Evolutionary conservation across 2,113 vertebrate genomes (phyloP).

Genomic region (Octodon degus): DNA sequence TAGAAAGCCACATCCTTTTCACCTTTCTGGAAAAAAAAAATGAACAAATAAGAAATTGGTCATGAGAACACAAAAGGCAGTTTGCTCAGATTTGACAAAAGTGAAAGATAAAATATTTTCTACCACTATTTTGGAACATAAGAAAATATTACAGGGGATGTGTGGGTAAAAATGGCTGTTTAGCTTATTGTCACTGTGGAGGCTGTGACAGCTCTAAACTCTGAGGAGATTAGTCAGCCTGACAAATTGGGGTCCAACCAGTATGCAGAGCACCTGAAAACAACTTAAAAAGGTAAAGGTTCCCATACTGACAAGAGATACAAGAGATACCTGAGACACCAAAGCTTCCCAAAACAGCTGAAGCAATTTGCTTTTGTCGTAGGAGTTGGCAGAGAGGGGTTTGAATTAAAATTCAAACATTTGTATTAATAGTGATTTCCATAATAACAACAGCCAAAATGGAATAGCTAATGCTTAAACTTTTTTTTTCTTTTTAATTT

Average conservation of each 20-base stretch:
- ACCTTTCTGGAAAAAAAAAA: constrained; percentile 40
- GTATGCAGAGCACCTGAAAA: background rate
- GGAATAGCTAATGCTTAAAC: background rate
- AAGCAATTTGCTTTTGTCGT: background rate
- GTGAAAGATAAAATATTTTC: constrained; percentile 67
- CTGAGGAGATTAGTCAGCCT: background rate
- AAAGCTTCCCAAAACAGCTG: background rate
- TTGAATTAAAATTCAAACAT: background rate
- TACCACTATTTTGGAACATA: constrained; percentile 53
- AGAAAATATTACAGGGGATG: constrained; percentile 37
- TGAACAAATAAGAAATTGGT: constrained; percentile 47
- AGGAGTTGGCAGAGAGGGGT: background rate
- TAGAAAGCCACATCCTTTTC: constrained; percentile 56
- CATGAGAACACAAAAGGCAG: constrained; percentile 56
- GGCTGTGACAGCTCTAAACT: background rate
- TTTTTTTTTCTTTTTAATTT: no score
- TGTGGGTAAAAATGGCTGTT: constrained; percentile 17
- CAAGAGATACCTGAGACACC: background rate
- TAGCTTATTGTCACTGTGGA: constrained; percentile 47
- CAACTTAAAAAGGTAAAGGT: background rate
- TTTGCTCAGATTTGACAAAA: constrained; percentile 58
- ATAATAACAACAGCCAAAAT: background rate
- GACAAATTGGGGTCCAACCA: background rate
- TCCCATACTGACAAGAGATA: background rate
- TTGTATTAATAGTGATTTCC: background rate